Conservation (phyloP, 2,113 vertebrate genomes). For the Boulengeromyrus knoepffleri region DNA sequence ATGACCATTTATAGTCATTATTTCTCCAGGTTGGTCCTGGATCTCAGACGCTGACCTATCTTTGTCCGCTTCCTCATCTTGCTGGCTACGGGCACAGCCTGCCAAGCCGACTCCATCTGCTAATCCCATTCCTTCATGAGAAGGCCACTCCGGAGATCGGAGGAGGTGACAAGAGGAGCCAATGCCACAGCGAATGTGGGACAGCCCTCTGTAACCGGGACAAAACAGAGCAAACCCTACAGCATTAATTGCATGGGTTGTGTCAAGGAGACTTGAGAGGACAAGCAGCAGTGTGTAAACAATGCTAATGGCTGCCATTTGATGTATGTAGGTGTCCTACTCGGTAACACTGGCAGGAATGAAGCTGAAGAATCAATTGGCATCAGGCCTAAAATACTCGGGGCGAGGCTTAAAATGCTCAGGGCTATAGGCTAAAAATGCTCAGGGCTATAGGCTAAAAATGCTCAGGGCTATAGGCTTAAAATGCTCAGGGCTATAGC, state of each 20-base stretch:
- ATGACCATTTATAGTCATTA: neutral
- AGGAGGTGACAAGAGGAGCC: neutral
- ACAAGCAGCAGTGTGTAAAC: neutral
- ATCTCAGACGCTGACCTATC: neutral
- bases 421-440: too few species aligned
- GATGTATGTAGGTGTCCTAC: neutral
- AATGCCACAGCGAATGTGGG: neutral
- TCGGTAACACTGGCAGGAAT: neutral
- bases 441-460: too few species aligned
- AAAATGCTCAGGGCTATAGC: too few species aligned
- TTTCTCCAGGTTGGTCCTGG: neutral
- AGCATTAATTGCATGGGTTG: neutral
- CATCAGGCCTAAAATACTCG: too few species aligned
- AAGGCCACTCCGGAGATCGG: neutral
- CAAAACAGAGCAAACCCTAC: neutral
- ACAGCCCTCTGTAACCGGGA: neutral
- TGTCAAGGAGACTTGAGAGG: neutral
- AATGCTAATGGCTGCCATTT: neutral
- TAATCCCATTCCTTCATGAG: neutral
- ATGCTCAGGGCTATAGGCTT: too few species aligned
- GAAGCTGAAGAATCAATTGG: neutral
- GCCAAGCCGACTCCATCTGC: neutral
- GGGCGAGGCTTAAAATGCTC: too few species aligned
- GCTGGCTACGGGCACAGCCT: neutral
- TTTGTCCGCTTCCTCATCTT: neutral